Percentiles rank a stretch among this genome's conserved stretches.
phyloP scores from a whole-genome alignment of 2,888 invertebrate genomes.

The Euplexia lucipara region DNA sequence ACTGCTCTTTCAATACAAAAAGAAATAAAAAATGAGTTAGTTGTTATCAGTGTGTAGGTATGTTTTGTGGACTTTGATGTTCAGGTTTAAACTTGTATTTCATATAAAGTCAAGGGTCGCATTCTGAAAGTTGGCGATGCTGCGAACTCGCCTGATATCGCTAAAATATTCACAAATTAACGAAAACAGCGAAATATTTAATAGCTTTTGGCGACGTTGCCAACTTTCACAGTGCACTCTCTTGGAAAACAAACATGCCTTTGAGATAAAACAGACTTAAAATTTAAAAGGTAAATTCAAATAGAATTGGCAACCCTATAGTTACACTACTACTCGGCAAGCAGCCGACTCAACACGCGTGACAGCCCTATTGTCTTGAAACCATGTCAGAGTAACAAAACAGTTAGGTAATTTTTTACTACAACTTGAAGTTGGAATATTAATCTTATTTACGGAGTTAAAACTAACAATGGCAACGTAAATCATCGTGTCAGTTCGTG shows the following conservation, averaged over 20 bases:
- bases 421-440: constrained; percentile 22
- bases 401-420: constrained; percentile 46
- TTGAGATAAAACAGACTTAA: not conserved
- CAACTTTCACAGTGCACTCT: no score
- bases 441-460: constrained; percentile 27
- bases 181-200: no score
- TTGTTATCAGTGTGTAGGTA: not conserved
- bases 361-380: constrained; percentile 47
- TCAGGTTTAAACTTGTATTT: not conserved
- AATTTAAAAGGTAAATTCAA: not conserved
- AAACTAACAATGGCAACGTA: constrained; percentile 29
- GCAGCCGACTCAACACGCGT: constrained; percentile 22
- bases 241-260: no score
- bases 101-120: no score
- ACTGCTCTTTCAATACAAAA: constrained; percentile 4
- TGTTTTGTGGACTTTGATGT: not conserved
- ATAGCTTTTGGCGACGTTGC: no score
- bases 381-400: constrained; percentile 10
- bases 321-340: constrained; percentile 41
- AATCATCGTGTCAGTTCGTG: constrained; percentile 27
- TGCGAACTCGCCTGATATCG: no score
- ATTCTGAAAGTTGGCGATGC: no score
- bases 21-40: constrained; percentile 10
- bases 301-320: constrained; percentile 58
- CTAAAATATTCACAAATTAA: no score